Percentiles rank a stretch among this genome's conserved stretches.
Conservation (phyloP, 2,113 vertebrate species). For the Pluvialis apricaria region DNA sequence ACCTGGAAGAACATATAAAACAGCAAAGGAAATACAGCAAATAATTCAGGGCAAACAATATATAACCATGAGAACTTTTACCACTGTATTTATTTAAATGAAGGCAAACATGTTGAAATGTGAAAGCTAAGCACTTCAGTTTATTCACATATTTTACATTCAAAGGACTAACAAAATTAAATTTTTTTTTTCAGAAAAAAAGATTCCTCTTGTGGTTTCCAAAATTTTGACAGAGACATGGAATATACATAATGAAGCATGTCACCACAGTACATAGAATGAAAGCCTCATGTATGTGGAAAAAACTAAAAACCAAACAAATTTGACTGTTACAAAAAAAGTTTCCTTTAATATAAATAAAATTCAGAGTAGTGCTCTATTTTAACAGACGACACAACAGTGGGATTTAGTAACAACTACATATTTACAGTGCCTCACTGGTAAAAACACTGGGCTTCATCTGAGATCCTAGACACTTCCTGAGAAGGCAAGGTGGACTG, state of each 20-base stretch:
- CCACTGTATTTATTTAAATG: slow-evolving; percentile 43
- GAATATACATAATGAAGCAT: slow-evolving; percentile 12
- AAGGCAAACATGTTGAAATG: slow-evolving; percentile 10
- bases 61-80: slow-evolving; percentile 1
- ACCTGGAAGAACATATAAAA: neutral
- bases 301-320: slow-evolving; percentile 12
- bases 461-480: slow-evolving; percentile 41
- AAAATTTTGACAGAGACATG: neutral
- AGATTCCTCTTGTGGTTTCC: neutral
- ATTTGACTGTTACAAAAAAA: neutral
- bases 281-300: neutral
- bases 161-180: neutral
- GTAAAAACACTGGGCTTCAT: neutral
- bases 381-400: slow-evolving; percentile 44
- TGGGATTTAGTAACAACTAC: slow-evolving; percentile 48
- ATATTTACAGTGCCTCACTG: slow-evolving; percentile 66
- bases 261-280: neutral
- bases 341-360: slow-evolving; percentile 67
- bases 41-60: slow-evolving; percentile 32
- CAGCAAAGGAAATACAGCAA: neutral
- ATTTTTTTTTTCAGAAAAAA: neutral
- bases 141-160: slow-evolving; percentile 51
- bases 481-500: neutral
- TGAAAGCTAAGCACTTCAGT: slow-evolving; percentile 26
- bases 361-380: slow-evolving; percentile 32